A percentile compares a stretch with the other conserved stretches of the same genome.
Evolutionary conservation across 2,888 invertebrate species (phyloP).

Genomic region (Ceriagrion tenellum): DNA sequence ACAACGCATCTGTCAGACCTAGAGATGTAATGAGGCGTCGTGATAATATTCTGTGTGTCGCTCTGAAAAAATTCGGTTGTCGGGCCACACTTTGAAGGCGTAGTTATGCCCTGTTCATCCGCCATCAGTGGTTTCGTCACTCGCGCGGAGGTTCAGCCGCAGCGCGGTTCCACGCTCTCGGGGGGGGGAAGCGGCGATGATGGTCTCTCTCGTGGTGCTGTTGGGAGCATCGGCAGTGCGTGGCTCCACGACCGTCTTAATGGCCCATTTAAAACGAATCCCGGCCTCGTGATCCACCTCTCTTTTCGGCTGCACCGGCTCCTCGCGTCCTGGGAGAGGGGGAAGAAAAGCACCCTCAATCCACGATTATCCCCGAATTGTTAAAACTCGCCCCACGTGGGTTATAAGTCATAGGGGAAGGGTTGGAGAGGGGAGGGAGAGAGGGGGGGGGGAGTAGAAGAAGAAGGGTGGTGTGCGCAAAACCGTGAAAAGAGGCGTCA

Average conservation of each 20-base stretch:
- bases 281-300: background rate
- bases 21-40: too few relatives aligned
- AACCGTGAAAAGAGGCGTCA: slow-evolving; percentile 6
- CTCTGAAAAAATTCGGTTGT: too few relatives aligned
- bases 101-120: background rate
- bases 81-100: background rate
- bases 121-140: too few relatives aligned
- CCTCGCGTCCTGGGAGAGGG: background rate
- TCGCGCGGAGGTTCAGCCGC: too few relatives aligned
- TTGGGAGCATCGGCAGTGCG: background rate
- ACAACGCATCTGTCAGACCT: too few relatives aligned
- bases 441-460: background rate
- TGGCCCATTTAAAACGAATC: slow-evolving; percentile 9
- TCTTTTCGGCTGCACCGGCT: background rate
- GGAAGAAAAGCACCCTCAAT: background rate
- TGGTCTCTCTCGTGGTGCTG: background rate
- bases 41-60: too few relatives aligned
- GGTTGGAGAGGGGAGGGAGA: background rate
- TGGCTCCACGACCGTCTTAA: background rate
- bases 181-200: too few relatives aligned
- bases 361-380: background rate
- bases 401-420: background rate
- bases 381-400: background rate
- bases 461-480: background rate
- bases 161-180: too few relatives aligned